Conservation (phyloP, 2,113 vertebrate genomes). For the Pseudolaguvia tuberculata region DNA sequence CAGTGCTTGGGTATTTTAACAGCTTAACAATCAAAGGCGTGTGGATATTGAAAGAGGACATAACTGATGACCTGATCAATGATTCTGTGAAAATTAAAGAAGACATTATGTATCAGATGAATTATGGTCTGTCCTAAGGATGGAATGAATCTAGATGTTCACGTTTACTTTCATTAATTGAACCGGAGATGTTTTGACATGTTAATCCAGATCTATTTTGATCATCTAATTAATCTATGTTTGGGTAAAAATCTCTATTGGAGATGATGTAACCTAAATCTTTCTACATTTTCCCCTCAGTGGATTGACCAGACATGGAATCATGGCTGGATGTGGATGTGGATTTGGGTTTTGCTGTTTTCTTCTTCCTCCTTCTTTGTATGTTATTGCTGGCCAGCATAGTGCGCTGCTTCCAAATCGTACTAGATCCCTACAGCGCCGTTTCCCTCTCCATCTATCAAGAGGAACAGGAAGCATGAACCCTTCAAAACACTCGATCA, state of each 20-base stretch:
- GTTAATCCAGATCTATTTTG: not conserved
- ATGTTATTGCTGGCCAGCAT: conserved; percentile 69
- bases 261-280: not conserved
- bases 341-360: conserved; percentile 72
- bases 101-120: too few relatives aligned
- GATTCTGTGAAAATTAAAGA: too few relatives aligned
- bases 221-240: not conserved
- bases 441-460: conserved; percentile 63
- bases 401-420: conserved; percentile 70
- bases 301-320: conserved; percentile 49
- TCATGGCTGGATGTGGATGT: conserved; percentile 62
- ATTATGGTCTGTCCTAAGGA: too few relatives aligned
- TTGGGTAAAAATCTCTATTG: not conserved
- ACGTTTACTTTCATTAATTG: too few relatives aligned
- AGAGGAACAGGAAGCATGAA: conserved; percentile 47
- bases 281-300: not conserved
- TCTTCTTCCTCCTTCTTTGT: conserved; percentile 72
- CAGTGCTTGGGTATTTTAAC: not conserved
- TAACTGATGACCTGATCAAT: too few relatives aligned
- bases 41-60: not conserved
- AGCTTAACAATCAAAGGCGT: not conserved
- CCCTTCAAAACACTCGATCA: not conserved
- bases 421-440: conserved; percentile 71
- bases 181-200: not conserved
- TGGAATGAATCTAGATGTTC: too few relatives aligned